Conservation (phyloP, 2,888 invertebrate genomes). For the Pseudococcus longispinus region DNA sequence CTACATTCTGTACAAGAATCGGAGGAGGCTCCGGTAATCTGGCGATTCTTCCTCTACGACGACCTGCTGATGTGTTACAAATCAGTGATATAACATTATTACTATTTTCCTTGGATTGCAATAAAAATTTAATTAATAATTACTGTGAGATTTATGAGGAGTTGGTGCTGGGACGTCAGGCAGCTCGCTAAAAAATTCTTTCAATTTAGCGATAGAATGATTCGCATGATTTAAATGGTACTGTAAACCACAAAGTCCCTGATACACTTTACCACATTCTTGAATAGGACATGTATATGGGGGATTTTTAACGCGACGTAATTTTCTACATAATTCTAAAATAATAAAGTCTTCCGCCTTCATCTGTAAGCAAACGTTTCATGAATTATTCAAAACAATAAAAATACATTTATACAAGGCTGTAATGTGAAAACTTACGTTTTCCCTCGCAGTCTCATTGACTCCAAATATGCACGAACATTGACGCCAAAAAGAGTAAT, state of each 20-base stretch:
- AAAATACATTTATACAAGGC: neutral
- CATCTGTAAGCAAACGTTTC: neutral
- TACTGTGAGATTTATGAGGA: conserved; percentile 53
- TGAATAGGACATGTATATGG: conserved; percentile 87
- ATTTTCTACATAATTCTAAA: conserved; percentile 82
- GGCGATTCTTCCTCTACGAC: conserved; percentile 58
- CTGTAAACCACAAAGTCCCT: conserved; percentile 84
- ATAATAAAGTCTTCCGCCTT: conserved; percentile 76
- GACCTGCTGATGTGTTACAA: neutral
- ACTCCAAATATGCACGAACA: neutral
- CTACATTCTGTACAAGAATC: conserved; percentile 36
- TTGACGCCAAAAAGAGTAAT: neutral
- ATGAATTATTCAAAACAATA: too few relatives aligned
- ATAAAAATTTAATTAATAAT: neutral
- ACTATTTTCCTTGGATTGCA: neutral
- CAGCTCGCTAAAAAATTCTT: conserved; percentile 43
- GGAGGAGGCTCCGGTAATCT: conserved; percentile 49
- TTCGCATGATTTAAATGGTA: conserved; percentile 86
- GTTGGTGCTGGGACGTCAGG: conserved; percentile 39
- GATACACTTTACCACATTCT: conserved; percentile 85
- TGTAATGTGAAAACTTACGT: neutral
- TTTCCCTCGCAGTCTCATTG: neutral
- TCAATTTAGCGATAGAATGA: conserved; percentile 71
- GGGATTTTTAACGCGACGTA: conserved; percentile 79
- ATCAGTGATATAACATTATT: neutral